Conservation (phyloP, 2,888 invertebrate genomes). For the Rhagonycha lutea region DNA sequence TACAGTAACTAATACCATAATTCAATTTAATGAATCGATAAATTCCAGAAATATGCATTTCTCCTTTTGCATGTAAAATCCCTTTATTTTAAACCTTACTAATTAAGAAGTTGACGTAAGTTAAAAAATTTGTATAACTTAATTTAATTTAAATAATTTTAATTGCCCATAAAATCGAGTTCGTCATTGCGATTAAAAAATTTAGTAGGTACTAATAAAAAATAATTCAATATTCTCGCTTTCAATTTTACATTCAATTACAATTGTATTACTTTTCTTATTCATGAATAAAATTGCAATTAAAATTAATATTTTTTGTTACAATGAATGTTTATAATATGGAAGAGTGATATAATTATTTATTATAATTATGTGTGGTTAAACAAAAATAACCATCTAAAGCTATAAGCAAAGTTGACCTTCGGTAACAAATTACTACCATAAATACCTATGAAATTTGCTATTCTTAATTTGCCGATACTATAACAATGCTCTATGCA, state of each 20-base stretch:
- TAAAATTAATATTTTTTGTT: neutral
- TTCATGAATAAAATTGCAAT: neutral
- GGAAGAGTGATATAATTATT: neutral
- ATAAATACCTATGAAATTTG: neutral
- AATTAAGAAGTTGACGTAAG: neutral
- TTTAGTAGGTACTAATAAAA: neutral
- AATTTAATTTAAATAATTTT: neutral
- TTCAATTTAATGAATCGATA: neutral
- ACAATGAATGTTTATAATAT: neutral
- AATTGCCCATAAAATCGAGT: neutral
- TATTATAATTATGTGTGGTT: neutral
- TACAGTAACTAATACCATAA: neutral
- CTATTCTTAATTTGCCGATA: neutral
- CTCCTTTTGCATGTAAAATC: neutral
- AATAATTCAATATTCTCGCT: neutral
- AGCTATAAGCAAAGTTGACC: neutral
- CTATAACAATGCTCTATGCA: neutral
- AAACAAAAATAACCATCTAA: neutral
- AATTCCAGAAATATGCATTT: neutral
- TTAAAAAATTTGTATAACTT: neutral
- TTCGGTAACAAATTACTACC: neutral
- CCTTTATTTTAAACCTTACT: neutral
- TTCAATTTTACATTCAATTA: neutral
- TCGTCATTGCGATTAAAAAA: neutral
- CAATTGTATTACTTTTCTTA: neutral